phyloP scores from a whole-genome alignment of 2,113 vertebrate genomes.

The Lasiurus cinereus region DNA sequence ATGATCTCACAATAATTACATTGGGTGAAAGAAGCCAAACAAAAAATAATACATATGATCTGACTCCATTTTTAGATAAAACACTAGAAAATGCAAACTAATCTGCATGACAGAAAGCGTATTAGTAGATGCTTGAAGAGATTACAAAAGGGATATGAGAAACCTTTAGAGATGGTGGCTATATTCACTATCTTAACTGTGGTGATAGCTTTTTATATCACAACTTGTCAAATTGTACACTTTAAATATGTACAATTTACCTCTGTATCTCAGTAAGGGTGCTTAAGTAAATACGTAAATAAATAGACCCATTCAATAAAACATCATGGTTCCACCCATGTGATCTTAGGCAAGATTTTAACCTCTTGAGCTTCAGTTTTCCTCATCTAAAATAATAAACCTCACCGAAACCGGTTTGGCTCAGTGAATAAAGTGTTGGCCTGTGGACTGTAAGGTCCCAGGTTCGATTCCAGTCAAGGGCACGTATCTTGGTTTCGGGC shows the following conservation, averaged over 20 bases:
- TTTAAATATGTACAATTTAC: background rate
- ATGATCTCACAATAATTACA: background rate
- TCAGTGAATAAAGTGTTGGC: too few relatives aligned
- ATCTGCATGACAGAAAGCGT: background rate
- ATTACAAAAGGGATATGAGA: background rate
- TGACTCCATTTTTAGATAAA: background rate
- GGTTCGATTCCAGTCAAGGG: too few relatives aligned
- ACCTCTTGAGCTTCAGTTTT: background rate
- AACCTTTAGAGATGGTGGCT: background rate
- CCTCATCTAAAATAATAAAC: background rate
- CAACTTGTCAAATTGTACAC: background rate
- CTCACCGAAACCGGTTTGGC: too few relatives aligned
- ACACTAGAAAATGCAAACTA: background rate
- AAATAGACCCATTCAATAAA: background rate
- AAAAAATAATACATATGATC: background rate
- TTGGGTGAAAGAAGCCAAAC: background rate
- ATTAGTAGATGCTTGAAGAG: background rate
- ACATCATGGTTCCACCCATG: background rate
- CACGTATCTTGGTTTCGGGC: too few relatives aligned
- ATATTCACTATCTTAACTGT: background rate
- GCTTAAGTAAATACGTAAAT: background rate
- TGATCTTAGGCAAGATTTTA: background rate
- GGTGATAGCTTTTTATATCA: background rate
- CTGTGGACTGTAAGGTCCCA: too few relatives aligned
- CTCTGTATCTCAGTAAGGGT: background rate